A percentile compares a stretch with the other conserved stretches of the same genome.
These are phyloP conservation scores for Cavia porcellus DNA, from an alignment of 2,113 vertebrate genomes.

Conservation along the genomic window DNA sequence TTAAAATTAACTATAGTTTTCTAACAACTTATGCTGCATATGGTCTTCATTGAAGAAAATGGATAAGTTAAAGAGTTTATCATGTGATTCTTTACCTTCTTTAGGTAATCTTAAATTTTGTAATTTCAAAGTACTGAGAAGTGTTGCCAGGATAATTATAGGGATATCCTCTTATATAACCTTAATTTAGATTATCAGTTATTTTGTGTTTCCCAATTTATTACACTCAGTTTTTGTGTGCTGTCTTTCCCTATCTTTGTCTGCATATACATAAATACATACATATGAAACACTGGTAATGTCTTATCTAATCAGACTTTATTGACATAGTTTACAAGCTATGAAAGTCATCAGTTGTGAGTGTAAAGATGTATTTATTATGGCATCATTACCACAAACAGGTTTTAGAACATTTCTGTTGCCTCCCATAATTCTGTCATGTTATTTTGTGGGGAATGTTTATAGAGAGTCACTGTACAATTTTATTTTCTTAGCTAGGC, in stretches of 20 bases:
- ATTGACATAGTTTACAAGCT: not conserved
- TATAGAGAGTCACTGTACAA: not conserved
- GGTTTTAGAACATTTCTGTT: not conserved
- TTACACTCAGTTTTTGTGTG: not conserved
- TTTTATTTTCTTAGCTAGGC: not conserved
- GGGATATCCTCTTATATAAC: not conserved
- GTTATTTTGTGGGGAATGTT: not conserved
- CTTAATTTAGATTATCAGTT: not conserved
- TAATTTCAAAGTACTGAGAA: slow-evolving; percentile 42
- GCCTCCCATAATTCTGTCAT: not conserved
- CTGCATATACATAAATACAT: not conserved
- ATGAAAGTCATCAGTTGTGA: not conserved
- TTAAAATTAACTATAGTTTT: slow-evolving; percentile 73
- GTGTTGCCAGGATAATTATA: not conserved
- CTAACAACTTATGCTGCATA: slow-evolving; percentile 57
- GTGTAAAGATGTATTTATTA: not conserved
- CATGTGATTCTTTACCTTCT: not conserved
- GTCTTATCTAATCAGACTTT: not conserved
- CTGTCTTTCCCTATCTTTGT: not conserved
- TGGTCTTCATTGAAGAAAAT: slow-evolving; percentile 65
- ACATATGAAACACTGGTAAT: not conserved
- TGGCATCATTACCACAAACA: not conserved
- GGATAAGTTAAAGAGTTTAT: not conserved
- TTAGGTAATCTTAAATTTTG: slow-evolving; percentile 20
- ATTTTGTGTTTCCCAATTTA: not conserved